phyloP scores from a whole-genome alignment of 2,888 invertebrate genomes.

The Melinaea menophilus region DNA sequence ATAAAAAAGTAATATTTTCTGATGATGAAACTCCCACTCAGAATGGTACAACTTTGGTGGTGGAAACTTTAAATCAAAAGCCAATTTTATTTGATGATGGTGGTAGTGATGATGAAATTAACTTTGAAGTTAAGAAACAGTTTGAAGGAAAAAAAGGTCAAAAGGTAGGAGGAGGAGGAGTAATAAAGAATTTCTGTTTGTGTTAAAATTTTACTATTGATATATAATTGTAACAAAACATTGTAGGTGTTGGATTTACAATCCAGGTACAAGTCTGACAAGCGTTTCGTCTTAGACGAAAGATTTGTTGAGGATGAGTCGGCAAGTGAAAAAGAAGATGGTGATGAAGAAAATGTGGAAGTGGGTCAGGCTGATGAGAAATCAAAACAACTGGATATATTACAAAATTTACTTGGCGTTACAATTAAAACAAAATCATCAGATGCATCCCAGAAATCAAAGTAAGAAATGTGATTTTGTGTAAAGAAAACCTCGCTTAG shows the following conservation, averaged over 20 bases:
- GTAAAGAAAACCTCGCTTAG: background rate
- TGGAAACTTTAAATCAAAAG: conserved; percentile 34
- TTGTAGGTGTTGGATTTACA: conserved; percentile 83
- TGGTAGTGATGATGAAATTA: conserved; percentile 72
- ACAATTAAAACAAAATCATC: conserved; percentile 50
- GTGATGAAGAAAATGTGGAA: conserved; percentile 68
- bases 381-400: conserved; percentile 73
- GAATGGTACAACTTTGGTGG: conserved; percentile 26
- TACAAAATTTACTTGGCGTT: conserved; percentile 76
- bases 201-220: conserved; percentile 8
- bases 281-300: conserved; percentile 85
- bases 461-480: conserved; percentile 42
- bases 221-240: conserved; percentile 8
- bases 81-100: conserved; percentile 71
- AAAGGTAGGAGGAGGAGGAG: conserved; percentile 60
- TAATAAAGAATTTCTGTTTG: too few relatives aligned
- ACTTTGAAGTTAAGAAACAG: conserved; percentile 81
- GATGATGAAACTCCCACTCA: conserved; percentile 55
- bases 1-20: conserved; percentile 81
- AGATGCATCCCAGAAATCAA: conserved; percentile 42
- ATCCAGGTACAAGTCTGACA: conserved; percentile 84
- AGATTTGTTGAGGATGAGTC: conserved; percentile 80
- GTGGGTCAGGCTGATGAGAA: conserved; percentile 66
- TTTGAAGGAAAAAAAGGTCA: conserved; percentile 81
- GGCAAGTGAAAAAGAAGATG: conserved; percentile 48